Evolutionary conservation across 2,888 invertebrate genomes (phyloP).

Genomic region (Auanema sp.): DNA sequence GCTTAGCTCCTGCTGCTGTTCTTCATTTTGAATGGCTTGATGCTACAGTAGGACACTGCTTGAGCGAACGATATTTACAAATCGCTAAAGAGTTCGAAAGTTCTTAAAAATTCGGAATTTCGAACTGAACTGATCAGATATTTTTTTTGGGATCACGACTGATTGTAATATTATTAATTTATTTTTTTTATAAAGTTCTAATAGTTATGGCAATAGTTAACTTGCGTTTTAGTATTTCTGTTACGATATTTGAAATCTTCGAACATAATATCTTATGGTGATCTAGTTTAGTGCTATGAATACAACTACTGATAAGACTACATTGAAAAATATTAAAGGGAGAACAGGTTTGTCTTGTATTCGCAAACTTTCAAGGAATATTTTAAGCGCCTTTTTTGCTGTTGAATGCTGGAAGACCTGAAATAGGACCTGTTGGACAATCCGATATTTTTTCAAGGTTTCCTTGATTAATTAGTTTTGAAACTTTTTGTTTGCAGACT

Average conservation of each 20-base stretch:
- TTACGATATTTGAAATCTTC: too few relatives aligned
- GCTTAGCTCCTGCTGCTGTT: conserved; percentile 81
- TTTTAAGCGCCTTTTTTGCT: conserved; percentile 4
- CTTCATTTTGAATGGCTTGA: conserved; percentile 76
- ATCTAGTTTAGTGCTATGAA: too few relatives aligned
- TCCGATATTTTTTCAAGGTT: conserved; percentile 6
- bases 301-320: too few relatives aligned
- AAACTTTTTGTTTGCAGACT: conserved; percentile 18
- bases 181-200: too few relatives aligned
- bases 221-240: too few relatives aligned
- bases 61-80: conserved; percentile 1
- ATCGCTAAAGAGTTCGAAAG: not conserved
- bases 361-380: too few relatives aligned
- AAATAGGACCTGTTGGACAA: conserved; percentile 1
- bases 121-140: not conserved
- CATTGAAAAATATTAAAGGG: too few relatives aligned
- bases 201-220: too few relatives aligned
- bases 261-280: too few relatives aligned
- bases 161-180: not conserved
- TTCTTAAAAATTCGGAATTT: not conserved
- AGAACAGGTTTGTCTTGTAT: too few relatives aligned
- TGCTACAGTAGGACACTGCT: not conserved
- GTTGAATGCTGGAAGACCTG: conserved; percentile 3
- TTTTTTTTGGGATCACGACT: not conserved
- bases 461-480: not conserved